Conservation (phyloP, 2,888 invertebrate species). For the Mellilla xanthometata region DNA sequence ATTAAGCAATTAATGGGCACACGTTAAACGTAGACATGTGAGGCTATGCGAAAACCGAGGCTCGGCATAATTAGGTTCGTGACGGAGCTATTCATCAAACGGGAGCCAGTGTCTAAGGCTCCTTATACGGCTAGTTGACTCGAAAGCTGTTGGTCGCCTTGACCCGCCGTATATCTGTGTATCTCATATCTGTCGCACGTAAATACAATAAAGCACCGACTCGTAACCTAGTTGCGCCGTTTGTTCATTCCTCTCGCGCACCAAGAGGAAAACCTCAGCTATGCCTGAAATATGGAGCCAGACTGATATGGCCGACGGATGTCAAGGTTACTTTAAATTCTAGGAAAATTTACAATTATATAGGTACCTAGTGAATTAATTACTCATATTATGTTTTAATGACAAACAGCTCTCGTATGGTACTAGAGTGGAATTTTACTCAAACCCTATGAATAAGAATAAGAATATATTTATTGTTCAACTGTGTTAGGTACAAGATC, state of each 20-base stretch:
- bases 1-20: conserved; percentile 63
- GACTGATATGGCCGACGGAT: conserved; percentile 36
- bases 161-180: conserved; percentile 69
- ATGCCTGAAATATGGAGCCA: conserved; percentile 44
- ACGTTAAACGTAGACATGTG: conserved; percentile 22
- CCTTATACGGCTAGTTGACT: conserved; percentile 67
- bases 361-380: neutral
- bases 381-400: no score
- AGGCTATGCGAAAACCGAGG: no score
- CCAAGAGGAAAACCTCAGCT: conserved; percentile 47
- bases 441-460: no score
- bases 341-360: conserved; percentile 36
- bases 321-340: conserved; percentile 42
- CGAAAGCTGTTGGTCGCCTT: conserved; percentile 78
- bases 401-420: no score
- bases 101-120: conserved; percentile 60
- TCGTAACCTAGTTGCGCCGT: conserved; percentile 71
- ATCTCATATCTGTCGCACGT: conserved; percentile 79
- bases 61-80: conserved; percentile 47
- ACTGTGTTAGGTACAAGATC: no score
- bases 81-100: conserved; percentile 41
- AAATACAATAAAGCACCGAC: conserved; percentile 77
- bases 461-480: no score
- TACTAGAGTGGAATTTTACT: no score
- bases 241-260: conserved; percentile 66